A percentile compares a stretch with the other conserved stretches of the same genome.
Evolutionary conservation across 1,140 invertebrate species (phyloP).

Genomic region (Himalopsyche phryganea): DNA sequence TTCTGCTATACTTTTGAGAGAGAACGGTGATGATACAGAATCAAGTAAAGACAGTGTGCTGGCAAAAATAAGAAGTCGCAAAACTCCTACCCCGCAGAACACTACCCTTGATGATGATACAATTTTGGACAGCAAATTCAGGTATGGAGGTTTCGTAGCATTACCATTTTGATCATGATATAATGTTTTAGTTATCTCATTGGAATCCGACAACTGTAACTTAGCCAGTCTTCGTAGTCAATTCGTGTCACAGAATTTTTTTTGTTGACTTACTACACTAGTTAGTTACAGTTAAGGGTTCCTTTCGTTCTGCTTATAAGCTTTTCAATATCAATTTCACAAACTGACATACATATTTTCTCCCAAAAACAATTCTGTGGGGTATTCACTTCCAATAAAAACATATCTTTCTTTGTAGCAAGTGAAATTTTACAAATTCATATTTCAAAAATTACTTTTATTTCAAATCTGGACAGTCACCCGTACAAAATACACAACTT

Average conservation of each 20-base stretch:
- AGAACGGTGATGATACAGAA: conserved; percentile 46
- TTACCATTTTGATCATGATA: no score
- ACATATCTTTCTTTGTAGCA: no score
- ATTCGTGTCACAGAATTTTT: no score
- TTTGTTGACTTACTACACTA: no score
- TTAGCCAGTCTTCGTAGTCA: no score
- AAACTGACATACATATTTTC: background rate
- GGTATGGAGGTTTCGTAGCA: conserved; percentile 5
- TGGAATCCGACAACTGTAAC: no score
- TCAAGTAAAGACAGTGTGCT: conserved; percentile 47
- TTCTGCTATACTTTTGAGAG: conserved; percentile 50
- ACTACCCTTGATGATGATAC: conserved; percentile 20
- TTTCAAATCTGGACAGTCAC: no score
- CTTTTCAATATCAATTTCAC: background rate
- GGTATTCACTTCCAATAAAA: no score
- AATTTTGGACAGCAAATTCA: conserved; percentile 31
- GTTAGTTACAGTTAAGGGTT: no score
- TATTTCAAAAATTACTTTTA: no score
- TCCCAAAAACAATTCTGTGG: background rate
- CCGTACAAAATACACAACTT: no score
- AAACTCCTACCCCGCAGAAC: conserved; percentile 29
- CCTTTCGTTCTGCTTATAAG: background rate
- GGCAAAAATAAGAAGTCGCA: conserved; percentile 51
- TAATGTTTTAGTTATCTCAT: background rate
- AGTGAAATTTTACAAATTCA: no score